Evolutionary conservation across 1,140 invertebrate genomes (phyloP).

Genomic region (Drosophila sproati): DNA sequence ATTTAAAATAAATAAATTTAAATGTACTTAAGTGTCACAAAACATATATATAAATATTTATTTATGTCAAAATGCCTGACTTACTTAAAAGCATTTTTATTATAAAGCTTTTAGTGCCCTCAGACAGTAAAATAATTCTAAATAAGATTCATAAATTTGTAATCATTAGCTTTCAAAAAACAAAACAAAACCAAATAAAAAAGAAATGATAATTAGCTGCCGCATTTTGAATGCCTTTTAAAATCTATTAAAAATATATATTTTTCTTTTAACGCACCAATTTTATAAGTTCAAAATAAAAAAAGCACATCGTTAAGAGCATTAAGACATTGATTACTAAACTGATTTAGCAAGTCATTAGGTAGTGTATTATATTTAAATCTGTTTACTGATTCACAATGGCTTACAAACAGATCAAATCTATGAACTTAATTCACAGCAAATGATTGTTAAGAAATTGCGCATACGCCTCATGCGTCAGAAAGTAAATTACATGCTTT

Average conservation of each 20-base stretch:
- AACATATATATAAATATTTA: too few species aligned
- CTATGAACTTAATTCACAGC: neutral
- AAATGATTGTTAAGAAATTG: conserved; percentile 14
- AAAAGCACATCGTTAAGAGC: too few species aligned
- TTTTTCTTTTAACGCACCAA: too few species aligned
- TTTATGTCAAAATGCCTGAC: too few species aligned
- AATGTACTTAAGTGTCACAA: too few species aligned
- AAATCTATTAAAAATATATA: neutral
- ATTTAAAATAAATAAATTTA: neutral
- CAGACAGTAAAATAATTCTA: neutral
- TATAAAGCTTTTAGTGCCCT: neutral
- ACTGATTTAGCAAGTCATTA: neutral
- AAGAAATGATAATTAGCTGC: conserved; percentile 19
- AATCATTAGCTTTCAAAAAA: neutral
- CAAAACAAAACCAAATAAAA: conserved; percentile 3
- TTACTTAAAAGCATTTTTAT: neutral
- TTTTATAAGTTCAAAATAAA: too few species aligned
- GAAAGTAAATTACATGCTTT: neutral
- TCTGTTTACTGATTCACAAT: neutral
- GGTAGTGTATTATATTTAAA: neutral
- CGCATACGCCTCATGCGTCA: conserved; percentile 32
- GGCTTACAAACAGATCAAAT: neutral
- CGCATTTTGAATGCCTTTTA: conserved; percentile 7
- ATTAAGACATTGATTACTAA: neutral
- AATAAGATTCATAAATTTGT: neutral